phyloP scores from a whole-genome alignment of 1,140 invertebrate genomes.

The Nephila pilipes region DNA sequence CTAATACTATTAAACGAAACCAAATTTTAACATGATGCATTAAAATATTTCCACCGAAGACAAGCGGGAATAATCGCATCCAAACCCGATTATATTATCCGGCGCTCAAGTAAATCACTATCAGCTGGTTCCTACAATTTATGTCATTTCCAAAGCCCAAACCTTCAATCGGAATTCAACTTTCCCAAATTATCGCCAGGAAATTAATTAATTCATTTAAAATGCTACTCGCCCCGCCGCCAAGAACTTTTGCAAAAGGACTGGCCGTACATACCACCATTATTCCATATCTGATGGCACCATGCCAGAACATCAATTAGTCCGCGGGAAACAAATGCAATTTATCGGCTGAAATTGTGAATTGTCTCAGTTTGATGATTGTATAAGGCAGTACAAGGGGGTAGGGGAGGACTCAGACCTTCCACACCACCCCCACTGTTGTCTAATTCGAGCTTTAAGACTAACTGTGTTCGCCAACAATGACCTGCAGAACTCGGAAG shows the following conservation, averaged over 20 bases:
- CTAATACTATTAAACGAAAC: background rate
- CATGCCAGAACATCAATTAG: background rate
- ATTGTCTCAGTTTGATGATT: background rate
- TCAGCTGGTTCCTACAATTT: background rate
- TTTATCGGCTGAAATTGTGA: background rate
- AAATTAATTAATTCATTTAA: slow-evolving; percentile 15
- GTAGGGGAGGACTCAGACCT: background rate
- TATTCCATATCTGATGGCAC: background rate
- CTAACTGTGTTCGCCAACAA: background rate
- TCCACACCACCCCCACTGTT: background rate
- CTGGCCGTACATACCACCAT: background rate
- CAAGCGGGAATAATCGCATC: background rate
- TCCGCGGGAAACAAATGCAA: background rate
- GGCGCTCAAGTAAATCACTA: background rate
- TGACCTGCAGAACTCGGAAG: background rate
- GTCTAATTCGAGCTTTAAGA: background rate
- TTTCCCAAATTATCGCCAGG: slow-evolving; percentile 8
- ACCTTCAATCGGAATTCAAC: background rate
- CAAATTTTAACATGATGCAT: background rate
- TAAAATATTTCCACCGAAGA: background rate
- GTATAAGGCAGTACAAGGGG: background rate
- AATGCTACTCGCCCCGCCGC: background rate
- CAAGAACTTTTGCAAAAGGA: too few species aligned
- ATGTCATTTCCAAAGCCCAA: background rate
- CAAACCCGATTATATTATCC: background rate